Conservation (phyloP, 2,888 invertebrate genomes). For the Icerya purchasi region DNA sequence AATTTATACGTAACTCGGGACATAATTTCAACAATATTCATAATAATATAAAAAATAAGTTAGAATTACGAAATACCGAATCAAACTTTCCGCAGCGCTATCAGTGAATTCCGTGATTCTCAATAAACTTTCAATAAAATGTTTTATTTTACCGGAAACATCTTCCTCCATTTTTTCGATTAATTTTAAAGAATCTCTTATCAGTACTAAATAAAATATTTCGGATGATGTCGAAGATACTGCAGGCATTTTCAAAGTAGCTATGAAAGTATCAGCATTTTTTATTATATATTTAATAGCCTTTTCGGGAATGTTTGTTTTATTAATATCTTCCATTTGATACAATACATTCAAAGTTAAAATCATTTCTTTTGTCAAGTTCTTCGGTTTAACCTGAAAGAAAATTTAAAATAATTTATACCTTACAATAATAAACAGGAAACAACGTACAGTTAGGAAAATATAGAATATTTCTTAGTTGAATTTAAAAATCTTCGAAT, state of each 20-base stretch:
- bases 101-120: constrained; percentile 9
- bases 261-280: constrained; percentile 10
- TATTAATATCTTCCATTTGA: constrained; percentile 8
- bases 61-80: constrained; percentile 8
- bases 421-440: too few relatives aligned
- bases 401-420: too few relatives aligned
- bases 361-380: constrained; percentile 5
- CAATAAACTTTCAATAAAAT: constrained; percentile 1
- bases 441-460: too few relatives aligned
- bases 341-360: constrained; percentile 14
- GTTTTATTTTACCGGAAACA: constrained; percentile 5
- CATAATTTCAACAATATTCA: too few relatives aligned
- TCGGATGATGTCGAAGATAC: constrained; percentile 9
- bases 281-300: constrained; percentile 12
- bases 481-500: too few relatives aligned
- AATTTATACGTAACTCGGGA: too few relatives aligned
- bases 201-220: constrained; percentile 13
- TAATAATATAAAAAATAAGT: too few relatives aligned
- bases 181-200: constrained; percentile 12
- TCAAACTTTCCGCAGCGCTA: constrained; percentile 12
- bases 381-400: constrained; percentile 11
- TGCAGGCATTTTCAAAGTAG: constrained; percentile 10
- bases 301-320: constrained; percentile 5
- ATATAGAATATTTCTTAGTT: too few relatives aligned
- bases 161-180: constrained; percentile 2